Evolutionary conservation across 2,888 invertebrate species (phyloP), one percentile per base, ranked within the genome.

Genomic region (Mimas tiliae): DNA sequence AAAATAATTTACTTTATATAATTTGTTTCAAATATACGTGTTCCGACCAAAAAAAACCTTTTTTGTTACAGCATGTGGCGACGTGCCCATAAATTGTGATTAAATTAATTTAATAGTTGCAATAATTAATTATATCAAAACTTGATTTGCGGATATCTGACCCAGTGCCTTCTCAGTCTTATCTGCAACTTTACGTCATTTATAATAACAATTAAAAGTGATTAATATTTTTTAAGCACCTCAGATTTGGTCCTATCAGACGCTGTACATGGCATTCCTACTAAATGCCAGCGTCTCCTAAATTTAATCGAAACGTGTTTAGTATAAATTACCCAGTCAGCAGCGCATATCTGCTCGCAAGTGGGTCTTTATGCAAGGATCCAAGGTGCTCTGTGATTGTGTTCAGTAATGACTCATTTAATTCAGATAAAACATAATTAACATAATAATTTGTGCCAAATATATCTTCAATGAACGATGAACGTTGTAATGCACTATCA

Each of bases 261-360:
- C 33, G 27, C 12, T 12, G 9, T 33, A 38, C 38, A 38, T 12
- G 48, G 62, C 66, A 63, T 53, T 21, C 21, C 62, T 34, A 38
- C 52, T 53, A 63, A 52, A 33, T 52, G 16, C 48, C 16, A n/a
- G 16, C 27, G 47, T 63, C 27, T 63, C 47, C 48, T 53, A 53
- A 52, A 33, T 52, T 45, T 65, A 65, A 70, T 55, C 42, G 62
- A 66, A 42, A 67, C 55, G 67, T 68, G 65, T 38, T 67, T 47
- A 11, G 48, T 68, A 70, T 69, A 53, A 66, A 67, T 67, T 67
- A 45, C 42, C 12, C 7, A 33, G 12, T 64, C 21, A 64, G 64
- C 21, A 27, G 64, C 64, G 42, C 16, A 64, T 52, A 21, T 45
- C n/a, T 42, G 47, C 3, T 12, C 47, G 52, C 45, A 53, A 52